Percentiles rank a stretch among this genome's conserved stretches.
phyloP scores from a whole-genome alignment of 1,140 invertebrate species.

The Caenorhabditis remanei region DNA sequence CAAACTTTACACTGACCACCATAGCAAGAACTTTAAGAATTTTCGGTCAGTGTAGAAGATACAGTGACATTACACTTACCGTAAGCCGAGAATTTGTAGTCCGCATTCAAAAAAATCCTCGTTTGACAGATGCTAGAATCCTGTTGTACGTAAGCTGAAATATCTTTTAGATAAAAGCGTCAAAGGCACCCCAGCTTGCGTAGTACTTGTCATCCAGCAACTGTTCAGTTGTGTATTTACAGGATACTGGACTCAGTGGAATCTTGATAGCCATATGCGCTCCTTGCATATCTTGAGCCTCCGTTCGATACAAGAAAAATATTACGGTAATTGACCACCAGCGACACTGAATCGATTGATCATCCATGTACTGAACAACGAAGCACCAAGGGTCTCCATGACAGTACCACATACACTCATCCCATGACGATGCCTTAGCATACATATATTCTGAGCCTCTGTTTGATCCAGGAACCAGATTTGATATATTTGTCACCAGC shows the following conservation, averaged over 20 bases:
- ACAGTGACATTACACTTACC: neutral
- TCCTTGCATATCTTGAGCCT: neutral
- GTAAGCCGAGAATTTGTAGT: neutral
- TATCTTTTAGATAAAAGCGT: too few species aligned
- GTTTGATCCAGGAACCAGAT: neutral
- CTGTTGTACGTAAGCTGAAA: neutral
- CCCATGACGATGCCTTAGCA: too few species aligned
- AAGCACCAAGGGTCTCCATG: neutral
- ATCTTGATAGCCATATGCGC: neutral
- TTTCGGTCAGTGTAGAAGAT: too few species aligned
- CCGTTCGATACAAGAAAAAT: neutral
- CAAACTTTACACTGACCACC: neutral
- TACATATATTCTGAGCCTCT: too few species aligned
- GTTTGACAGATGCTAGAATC: neutral
- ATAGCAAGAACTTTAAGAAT: too few species aligned
- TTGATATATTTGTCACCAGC: neutral
- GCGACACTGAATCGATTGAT: neutral
- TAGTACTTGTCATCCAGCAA: slow-evolving; percentile 18
- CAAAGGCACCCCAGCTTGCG: neutral
- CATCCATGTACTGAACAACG: neutral
- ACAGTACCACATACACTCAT: neutral
- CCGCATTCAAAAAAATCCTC: neutral
- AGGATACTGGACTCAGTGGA: neutral
- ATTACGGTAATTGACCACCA: neutral
- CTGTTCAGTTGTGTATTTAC: slow-evolving; percentile 10